Base-by-base conservation (phyloP, 2,888 invertebrate species). In the Agonopterix heracliana region DNA sequence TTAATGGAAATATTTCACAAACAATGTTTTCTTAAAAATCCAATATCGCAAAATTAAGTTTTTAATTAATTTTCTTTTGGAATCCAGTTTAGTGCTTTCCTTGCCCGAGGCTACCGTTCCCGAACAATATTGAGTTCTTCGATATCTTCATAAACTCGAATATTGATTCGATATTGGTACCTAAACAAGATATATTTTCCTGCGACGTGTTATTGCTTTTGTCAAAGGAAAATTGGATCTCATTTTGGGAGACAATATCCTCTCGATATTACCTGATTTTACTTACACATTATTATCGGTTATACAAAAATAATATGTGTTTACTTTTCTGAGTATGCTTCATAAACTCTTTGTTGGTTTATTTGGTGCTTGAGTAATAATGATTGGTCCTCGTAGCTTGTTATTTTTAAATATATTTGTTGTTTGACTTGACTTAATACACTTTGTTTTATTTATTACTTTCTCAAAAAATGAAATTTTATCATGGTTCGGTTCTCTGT, bases 31-130 rank as follows among this genome's bases (percentile, higher is more conserved):
- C 67, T 66, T 63, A 67, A 76, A 26, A 74, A 72, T 74, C 62
- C 74, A 73, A 78, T 78, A 78, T 77, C 67, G 64, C 66, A 60
- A 71, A 71, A 78, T 76, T 74, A 74, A 81, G 71, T 77, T 82
- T 78, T 79, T 81, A 81, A 83, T 84, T 82, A 83, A 81, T 76
- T 80, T 78, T 75, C 74, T 73, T 75, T 73, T 57, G 66, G 69
- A 69, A 70, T 73, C 71, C 66, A 66, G 67, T 66, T 75, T 68
- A 74, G 68, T 73, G 74, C 45, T 70, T 61, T 60, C 62, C 63
- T 61, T 59, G 50, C 69, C 78, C 72, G 59, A 52, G 74, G 74
- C 78, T 71, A 59, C 61, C 58, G 57, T 55, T 41, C 43, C 41
- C 35, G 49, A 48, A 54, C 48, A 68, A 71, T 77, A 74, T 75